Conservation (phyloP, 2,113 vertebrate species). For the Plecotus auritus region DNA sequence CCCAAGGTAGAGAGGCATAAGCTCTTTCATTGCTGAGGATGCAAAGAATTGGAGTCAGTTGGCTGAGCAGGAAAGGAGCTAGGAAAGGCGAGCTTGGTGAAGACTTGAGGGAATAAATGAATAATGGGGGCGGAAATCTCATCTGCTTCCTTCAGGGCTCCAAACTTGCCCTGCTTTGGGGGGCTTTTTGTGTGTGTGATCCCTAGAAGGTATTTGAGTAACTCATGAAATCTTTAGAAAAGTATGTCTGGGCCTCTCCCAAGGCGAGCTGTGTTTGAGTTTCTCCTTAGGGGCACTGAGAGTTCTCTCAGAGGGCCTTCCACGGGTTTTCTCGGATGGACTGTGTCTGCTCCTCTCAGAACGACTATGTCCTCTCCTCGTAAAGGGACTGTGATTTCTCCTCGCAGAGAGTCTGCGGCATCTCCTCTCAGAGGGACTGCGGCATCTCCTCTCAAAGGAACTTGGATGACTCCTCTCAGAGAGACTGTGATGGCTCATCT, state of each 20-base stretch:
- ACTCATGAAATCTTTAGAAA: background rate
- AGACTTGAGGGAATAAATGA: background rate
- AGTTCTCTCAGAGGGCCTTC: background rate
- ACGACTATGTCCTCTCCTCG: background rate
- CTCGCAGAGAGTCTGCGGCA: background rate
- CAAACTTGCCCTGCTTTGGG: background rate
- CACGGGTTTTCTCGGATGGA: background rate
- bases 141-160: background rate
- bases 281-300: background rate
- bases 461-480: background rate
- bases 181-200: background rate
- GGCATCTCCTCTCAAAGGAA: background rate
- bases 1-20: background rate
- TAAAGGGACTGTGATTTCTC: background rate
- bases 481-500: fast-evolving
- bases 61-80: background rate
- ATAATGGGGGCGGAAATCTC: background rate
- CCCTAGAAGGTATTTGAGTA: background rate
- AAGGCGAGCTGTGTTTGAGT: background rate
- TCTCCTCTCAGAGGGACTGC: background rate
- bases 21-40: background rate
- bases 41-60: background rate
- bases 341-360: background rate
- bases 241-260: background rate
- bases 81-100: background rate